Conservation (phyloP, 2,888 invertebrate genomes). For the Caradrina kadenii region DNA sequence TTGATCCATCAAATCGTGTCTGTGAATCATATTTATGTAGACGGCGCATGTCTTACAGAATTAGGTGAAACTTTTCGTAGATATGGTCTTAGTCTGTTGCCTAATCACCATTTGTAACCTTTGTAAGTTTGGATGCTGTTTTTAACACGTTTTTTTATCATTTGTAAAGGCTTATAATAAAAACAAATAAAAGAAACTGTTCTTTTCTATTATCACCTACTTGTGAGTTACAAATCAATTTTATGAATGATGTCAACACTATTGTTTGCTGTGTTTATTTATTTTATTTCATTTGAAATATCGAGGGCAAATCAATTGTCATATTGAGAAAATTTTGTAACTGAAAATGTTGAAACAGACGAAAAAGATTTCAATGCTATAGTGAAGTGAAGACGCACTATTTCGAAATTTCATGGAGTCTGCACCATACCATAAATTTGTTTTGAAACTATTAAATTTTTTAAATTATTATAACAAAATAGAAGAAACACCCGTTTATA, state of each 20-base stretch:
- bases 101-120: background rate
- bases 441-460: background rate
- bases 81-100: too few relatives aligned
- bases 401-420: background rate
- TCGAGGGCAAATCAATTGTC: conserved; percentile 37
- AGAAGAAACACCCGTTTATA: too few relatives aligned
- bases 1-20: conserved; percentile 15
- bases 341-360: conserved; percentile 16
- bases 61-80: background rate
- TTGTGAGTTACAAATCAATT: conserved; percentile 8
- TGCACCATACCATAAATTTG: background rate
- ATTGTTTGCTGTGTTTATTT: conserved; percentile 6
- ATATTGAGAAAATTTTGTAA: conserved; percentile 3
- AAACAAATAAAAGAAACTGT: too few relatives aligned
- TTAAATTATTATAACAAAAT: too few relatives aligned
- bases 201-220: background rate
- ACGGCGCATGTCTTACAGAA: background rate
- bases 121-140: too few relatives aligned
- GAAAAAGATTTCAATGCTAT: background rate
- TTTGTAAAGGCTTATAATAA: too few relatives aligned
- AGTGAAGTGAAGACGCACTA: background rate
- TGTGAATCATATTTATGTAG: background rate
- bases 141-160: background rate
- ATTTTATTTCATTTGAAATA: conserved; percentile 15
- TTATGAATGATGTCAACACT: conserved; percentile 15